A percentile compares a stretch with the other conserved stretches of the same genome.
These are phyloP conservation scores for Rotaria macrura DNA, from an alignment of 2,888 invertebrate genomes.

Conservation along the genomic window DNA sequence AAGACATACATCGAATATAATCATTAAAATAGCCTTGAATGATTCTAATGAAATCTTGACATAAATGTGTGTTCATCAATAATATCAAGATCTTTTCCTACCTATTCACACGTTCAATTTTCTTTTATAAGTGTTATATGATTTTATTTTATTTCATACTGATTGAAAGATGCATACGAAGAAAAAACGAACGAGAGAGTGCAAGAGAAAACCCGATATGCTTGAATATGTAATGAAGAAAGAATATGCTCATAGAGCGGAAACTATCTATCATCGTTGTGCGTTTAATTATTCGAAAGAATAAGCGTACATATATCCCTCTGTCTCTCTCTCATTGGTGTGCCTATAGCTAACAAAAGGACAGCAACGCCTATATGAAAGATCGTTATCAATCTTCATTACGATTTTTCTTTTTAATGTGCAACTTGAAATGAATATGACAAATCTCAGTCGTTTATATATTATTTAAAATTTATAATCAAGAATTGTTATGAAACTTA, in stretches of 20 bases:
- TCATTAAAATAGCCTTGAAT: background rate
- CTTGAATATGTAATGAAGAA: background rate
- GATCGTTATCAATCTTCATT: too few relatives aligned
- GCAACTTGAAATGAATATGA: too few relatives aligned
- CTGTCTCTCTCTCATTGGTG: too few relatives aligned
- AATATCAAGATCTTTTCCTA: background rate
- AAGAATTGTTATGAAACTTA: too few relatives aligned
- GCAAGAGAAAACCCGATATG: background rate
- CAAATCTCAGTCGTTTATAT: too few relatives aligned
- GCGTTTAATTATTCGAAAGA: background rate
- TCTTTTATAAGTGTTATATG: background rate
- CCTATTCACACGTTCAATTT: background rate
- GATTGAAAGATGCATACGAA: background rate
- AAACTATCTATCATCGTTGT: background rate
- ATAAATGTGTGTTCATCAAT: background rate
- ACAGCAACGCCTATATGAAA: too few relatives aligned
- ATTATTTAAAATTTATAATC: too few relatives aligned
- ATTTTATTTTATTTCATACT: background rate
- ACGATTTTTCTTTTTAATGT: too few relatives aligned
- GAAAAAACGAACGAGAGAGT: background rate
- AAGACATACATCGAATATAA: background rate
- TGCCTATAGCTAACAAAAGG: too few relatives aligned
- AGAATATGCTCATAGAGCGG: background rate
- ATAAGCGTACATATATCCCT: background rate
- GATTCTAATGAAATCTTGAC: background rate